Base-by-base conservation (phyloP, 2,888 invertebrate genomes). In the Oxytorus armatus region DNA sequence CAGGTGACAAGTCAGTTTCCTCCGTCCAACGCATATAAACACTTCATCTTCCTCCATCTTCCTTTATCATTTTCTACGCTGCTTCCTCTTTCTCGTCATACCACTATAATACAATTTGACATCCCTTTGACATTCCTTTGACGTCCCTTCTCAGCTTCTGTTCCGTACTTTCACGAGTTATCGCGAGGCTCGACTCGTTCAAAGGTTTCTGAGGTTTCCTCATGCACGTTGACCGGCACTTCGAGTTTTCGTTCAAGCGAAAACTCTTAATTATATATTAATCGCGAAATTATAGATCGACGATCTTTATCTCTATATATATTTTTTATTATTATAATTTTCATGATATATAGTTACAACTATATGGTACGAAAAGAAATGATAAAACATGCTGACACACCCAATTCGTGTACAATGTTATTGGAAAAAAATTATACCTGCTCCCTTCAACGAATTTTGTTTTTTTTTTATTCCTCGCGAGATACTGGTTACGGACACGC, bases 1-100 rank as follows among this genome's bases (percentile, higher is more conserved):
- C 89, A 88, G 88, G 84, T 88, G 88, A 87, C 83, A 85, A n/a
- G 85, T 83, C 85, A 79, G 75, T 80, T 80, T 55, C 10, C 65
- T 55, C 72, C 74, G 61, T 63, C n/a, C 18, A 44, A 69, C 23
- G 55, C 55, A 14, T 25, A 23, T 33, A 33, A 23, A 23, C 53
- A 70, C 72, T 72, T 66, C 74, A 66, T 77, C 73, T 77, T 80
- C 49, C 49, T 74, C 55, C 61, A 57, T 23, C 55, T 53, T 23
- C 25, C 21, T 10, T 29, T n/a, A n/a, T 29, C 14, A 11, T 18
- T 21, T 25, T 49, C 36, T 44, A 42, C 44, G 23, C 72, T 16
- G 23, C 23, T 63, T 53, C 53, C 61, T 72, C 33, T 61, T 36
- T 61, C 51, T 14, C 55, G 39, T 73, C 39, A 11, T 53, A 16